A percentile compares a stretch with the other conserved stretches of the same genome.
Conservation (phyloP, 2,888 invertebrate species). For the Lithophane semibrunnea region DNA sequence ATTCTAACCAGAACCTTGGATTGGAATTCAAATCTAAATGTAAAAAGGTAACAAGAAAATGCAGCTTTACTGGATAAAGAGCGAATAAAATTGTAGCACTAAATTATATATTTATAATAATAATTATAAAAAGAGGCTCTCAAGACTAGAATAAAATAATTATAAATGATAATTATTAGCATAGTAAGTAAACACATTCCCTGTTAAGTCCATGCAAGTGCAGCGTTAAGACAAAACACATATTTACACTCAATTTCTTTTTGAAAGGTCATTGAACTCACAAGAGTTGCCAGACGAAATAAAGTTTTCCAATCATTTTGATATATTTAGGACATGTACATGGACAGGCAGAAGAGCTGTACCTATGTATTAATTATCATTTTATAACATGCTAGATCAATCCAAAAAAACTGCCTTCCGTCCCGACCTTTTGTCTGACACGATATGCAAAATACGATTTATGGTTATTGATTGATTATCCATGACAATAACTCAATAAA, state of each 20-base stretch:
- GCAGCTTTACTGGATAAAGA: slow-evolving; percentile 13
- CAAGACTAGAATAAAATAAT: slow-evolving; percentile 26
- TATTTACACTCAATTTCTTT: slow-evolving; percentile 60
- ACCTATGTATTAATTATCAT: neutral
- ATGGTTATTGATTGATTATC: slow-evolving; percentile 26
- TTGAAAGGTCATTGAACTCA: slow-evolving; percentile 16
- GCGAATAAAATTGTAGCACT: slow-evolving; percentile 9
- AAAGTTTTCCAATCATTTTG: slow-evolving; percentile 22
- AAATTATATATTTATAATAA: neutral
- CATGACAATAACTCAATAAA: slow-evolving; percentile 30
- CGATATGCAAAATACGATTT: neutral
- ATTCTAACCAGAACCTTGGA: neutral
- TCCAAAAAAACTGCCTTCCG: neutral
- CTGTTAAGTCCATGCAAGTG: slow-evolving; percentile 87
- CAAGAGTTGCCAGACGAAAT: slow-evolving; percentile 31
- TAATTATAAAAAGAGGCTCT: slow-evolving; percentile 15
- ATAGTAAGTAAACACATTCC: slow-evolving; percentile 81
- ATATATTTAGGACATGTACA: neutral
- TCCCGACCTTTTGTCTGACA: slow-evolving; percentile 18
- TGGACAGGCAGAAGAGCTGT: neutral
- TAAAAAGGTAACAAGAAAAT: slow-evolving; percentile 4
- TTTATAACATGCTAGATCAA: slow-evolving; percentile 8
- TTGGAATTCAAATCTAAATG: neutral
- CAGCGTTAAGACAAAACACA: slow-evolving; percentile 80
- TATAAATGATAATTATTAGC: slow-evolving; percentile 38